Conservation (phyloP, 2,113 vertebrate species). For the Zingel zingel region DNA sequence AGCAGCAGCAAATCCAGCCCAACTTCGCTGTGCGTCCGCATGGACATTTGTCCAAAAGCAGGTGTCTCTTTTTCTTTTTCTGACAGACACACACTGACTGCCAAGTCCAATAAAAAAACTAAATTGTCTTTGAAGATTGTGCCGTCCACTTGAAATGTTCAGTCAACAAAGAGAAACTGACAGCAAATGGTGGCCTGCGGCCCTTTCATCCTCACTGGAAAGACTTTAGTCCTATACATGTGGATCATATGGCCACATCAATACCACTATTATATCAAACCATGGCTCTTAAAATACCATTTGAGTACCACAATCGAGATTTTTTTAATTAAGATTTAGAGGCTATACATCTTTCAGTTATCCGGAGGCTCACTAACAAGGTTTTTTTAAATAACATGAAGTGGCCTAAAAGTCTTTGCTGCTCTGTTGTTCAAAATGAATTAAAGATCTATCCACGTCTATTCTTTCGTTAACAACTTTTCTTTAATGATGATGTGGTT, state of each 20-base stretch:
- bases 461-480: too few relatives aligned
- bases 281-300: background rate
- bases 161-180: background rate
- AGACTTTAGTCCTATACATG: too few relatives aligned
- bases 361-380: too few relatives aligned
- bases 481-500: too few relatives aligned
- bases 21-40: constrained; percentile 5
- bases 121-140: constrained; percentile 44
- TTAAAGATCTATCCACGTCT: too few relatives aligned
- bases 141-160: background rate
- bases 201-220: background rate
- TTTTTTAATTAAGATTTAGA: too few relatives aligned
- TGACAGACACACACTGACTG: constrained; percentile 34
- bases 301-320: too few relatives aligned
- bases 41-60: constrained; percentile 26
- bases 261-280: too few relatives aligned
- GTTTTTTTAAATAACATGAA: too few relatives aligned
- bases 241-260: background rate
- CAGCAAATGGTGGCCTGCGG: constrained; percentile 47
- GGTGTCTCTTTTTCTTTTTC: constrained; percentile 29
- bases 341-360: too few relatives aligned
- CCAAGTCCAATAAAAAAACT: constrained; percentile 59
- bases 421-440: too few relatives aligned
- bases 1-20: constrained; percentile 4
- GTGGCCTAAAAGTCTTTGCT: too few relatives aligned